phyloP scores from a whole-genome alignment of 1,140 invertebrate species.

The Anastatus disparis region DNA sequence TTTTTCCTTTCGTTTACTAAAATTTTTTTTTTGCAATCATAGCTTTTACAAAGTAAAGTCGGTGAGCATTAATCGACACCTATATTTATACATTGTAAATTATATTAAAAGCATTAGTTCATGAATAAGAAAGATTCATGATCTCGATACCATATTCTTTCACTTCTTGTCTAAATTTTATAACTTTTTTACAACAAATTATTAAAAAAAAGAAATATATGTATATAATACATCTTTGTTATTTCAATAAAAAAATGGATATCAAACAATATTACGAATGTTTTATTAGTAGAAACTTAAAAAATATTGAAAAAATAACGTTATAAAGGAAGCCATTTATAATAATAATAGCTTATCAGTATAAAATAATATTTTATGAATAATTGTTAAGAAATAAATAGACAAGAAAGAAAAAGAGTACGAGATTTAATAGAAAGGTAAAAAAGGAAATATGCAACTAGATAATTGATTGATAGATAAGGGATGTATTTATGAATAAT shows the following conservation, averaged over 20 bases:
- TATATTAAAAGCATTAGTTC: too few relatives aligned
- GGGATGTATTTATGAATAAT: background rate
- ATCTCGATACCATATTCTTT: too few relatives aligned
- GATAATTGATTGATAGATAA: background rate
- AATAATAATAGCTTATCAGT: background rate
- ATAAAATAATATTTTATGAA: background rate
- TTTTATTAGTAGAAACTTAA: too few relatives aligned
- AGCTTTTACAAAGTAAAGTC: background rate
- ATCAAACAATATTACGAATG: too few relatives aligned
- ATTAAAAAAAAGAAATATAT: too few relatives aligned
- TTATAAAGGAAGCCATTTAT: background rate
- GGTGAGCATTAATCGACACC: background rate
- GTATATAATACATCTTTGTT: too few relatives aligned
- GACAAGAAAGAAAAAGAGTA: constrained; percentile 2
- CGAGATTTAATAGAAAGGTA: background rate
- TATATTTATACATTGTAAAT: too few relatives aligned
- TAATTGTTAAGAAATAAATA: background rate
- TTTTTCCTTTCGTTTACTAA: too few relatives aligned
- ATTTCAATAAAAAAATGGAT: too few relatives aligned
- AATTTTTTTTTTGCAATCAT: constrained; percentile 4
- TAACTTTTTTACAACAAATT: too few relatives aligned
- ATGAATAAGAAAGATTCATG: too few relatives aligned
- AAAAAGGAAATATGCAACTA: background rate
- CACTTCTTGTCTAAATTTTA: too few relatives aligned
- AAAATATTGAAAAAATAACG: background rate